These are phyloP conservation scores for Cladopsammia gracilis DNA, from an alignment of 64 coral and sea anemone species.

Conservation along the genomic window DNA sequence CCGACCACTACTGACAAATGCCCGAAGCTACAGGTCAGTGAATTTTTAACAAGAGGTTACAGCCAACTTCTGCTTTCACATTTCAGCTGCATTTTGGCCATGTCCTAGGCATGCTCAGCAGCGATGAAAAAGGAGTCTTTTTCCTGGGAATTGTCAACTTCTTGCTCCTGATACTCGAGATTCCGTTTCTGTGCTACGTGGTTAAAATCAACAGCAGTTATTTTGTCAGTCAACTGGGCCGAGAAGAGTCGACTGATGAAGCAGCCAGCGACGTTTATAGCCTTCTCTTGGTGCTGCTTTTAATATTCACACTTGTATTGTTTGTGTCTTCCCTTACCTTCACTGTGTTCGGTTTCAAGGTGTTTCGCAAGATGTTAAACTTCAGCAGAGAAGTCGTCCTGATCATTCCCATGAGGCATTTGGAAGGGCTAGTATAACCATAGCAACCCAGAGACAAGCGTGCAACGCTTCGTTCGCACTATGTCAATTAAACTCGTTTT, in stretches of 20 bases:
- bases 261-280: neutral
- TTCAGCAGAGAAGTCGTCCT: slow-evolving; percentile 64
- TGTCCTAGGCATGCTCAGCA: slow-evolving; percentile 26
- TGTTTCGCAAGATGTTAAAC: slow-evolving; percentile 54
- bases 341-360: slow-evolving; percentile 60
- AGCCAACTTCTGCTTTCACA: neutral
- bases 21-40: too few relatives aligned
- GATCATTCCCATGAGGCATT: slow-evolving; percentile 54
- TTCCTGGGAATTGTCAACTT: slow-evolving; percentile 73
- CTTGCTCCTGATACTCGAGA: slow-evolving; percentile 55
- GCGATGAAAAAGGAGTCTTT: slow-evolving; percentile 62
- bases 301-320: slow-evolving; percentile 62
- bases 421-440: neutral
- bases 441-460: too few relatives aligned
- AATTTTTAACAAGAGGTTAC: too few relatives aligned
- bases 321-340: slow-evolving; percentile 63
- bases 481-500: too few relatives aligned
- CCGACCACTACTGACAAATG: too few relatives aligned
- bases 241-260: neutral
- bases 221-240: neutral
- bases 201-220: slow-evolving; percentile 52
- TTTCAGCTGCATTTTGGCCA: slow-evolving; percentile 65
- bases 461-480: too few relatives aligned
- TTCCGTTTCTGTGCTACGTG: slow-evolving; percentile 71
- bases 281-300: slow-evolving; percentile 49